A percentile compares a stretch with the other conserved stretches of the same genome.
Conservation (phyloP, 2,888 invertebrate genomes). For the Rapana venosa region DNA sequence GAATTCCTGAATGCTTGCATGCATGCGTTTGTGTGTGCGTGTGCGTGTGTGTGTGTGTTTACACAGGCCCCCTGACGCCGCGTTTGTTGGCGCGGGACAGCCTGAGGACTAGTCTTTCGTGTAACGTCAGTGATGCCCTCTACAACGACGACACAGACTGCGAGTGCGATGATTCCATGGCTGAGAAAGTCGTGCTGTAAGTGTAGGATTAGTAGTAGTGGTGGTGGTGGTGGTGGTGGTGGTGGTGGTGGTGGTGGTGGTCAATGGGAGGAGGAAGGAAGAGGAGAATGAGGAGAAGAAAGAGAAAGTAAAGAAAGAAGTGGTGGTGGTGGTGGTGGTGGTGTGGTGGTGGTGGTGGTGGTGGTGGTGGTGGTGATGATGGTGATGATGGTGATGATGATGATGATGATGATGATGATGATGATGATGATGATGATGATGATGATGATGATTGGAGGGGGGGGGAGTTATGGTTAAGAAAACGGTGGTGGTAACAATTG, state of each 20-base stretch:
- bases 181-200: constrained; percentile 68
- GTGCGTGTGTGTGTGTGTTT: neutral
- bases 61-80: constrained; percentile 52
- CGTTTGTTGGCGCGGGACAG: constrained; percentile 60
- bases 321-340: no score
- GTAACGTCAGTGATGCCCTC: constrained; percentile 47
- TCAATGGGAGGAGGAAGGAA: no score
- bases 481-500: neutral
- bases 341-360: neutral
- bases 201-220: constrained; percentile 37
- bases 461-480: neutral
- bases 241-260: no score
- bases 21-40: neutral
- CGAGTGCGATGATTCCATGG: constrained; percentile 63
- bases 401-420: neutral
- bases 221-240: no score
- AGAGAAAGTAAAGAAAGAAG: no score
- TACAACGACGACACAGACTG: constrained; percentile 68
- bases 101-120: constrained; percentile 60
- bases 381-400: neutral
- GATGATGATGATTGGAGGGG: neutral
- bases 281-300: no score
- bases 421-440: neutral
- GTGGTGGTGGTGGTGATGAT: neutral
- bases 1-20: neutral